phyloP scores from a whole-genome alignment of 2,888 invertebrate genomes.

The Leptothorax acervorum region DNA sequence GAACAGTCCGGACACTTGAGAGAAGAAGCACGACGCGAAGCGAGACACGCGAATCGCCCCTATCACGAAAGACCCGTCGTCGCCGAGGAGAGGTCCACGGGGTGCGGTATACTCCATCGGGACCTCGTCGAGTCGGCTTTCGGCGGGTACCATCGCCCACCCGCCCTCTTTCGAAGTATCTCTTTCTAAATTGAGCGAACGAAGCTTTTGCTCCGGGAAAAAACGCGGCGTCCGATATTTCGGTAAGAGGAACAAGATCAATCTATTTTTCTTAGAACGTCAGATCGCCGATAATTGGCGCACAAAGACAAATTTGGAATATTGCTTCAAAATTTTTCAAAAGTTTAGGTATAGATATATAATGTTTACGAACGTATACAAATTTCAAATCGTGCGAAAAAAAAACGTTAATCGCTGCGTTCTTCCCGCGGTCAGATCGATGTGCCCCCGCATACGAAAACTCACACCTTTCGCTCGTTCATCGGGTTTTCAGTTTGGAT shows the following conservation, averaged over 20 bases:
- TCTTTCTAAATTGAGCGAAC: conserved; percentile 66
- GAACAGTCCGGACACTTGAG: conserved; percentile 51
- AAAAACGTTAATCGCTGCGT: conserved; percentile 9
- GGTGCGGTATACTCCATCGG: background rate
- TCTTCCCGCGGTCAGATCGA: conserved; percentile 38
- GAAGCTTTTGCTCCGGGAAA: conserved; percentile 36
- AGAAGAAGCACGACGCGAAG: conserved; percentile 70
- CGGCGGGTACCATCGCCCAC: conserved; percentile 71
- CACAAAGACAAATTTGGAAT: background rate
- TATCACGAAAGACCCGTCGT: conserved; percentile 70
- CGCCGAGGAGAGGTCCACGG: conserved; percentile 51
- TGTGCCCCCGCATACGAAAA: conserved; percentile 66
- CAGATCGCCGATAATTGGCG: background rate
- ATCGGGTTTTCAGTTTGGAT: conserved; percentile 62
- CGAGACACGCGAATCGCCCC: conserved; percentile 72
- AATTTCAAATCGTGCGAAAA: background rate
- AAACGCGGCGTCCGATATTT: conserved; percentile 1
- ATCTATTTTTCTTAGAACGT: background rate
- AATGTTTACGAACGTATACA: background rate
- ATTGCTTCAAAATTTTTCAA: background rate
- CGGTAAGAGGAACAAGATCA: background rate
- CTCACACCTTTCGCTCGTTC: conserved; percentile 72
- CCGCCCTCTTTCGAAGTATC: conserved; percentile 75
- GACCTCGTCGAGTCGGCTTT: conserved; percentile 60
- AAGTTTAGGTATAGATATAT: background rate